These are phyloP conservation scores for Capromys pilorides DNA, from an alignment of 2,797 vertebrate genomes.

Conservation along the genomic window DNA sequence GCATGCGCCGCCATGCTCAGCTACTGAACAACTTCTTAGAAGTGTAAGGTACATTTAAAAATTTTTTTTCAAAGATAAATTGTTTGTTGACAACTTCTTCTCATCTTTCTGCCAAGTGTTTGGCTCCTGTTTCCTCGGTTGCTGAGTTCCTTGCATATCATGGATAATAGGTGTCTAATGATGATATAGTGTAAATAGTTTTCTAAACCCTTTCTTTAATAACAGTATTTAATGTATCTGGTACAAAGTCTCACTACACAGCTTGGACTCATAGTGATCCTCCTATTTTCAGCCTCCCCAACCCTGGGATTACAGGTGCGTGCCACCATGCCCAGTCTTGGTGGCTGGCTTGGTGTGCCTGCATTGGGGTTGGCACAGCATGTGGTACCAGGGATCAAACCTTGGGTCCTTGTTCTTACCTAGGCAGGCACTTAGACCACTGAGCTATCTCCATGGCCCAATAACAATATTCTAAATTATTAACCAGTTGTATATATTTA, in stretches of 20 bases:
- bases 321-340: no score
- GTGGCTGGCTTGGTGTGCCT: no score
- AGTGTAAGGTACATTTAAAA: neutral
- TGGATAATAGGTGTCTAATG: conserved; percentile 4
- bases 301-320: no score
- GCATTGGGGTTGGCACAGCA: no score
- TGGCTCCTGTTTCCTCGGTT: neutral
- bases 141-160: neutral
- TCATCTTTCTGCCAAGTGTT: conserved; percentile 33
- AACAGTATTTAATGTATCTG: neutral
- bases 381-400: no score
- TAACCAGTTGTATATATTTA: conserved; percentile 3
- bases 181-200: neutral
- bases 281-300: no score
- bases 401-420: no score
- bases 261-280: no score
- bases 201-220: conserved; percentile 7
- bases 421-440: no score
- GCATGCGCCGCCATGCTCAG: no score
- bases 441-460: neutral
- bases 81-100: conserved; percentile 19
- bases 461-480: neutral
- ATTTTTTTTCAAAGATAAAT: neutral
- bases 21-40: neutral
- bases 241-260: no score